Evolutionary conservation across 2,113 vertebrate genomes (phyloP), one percentile per base, ranked within the genome.

Genomic region (Lepidothrix coronata): DNA sequence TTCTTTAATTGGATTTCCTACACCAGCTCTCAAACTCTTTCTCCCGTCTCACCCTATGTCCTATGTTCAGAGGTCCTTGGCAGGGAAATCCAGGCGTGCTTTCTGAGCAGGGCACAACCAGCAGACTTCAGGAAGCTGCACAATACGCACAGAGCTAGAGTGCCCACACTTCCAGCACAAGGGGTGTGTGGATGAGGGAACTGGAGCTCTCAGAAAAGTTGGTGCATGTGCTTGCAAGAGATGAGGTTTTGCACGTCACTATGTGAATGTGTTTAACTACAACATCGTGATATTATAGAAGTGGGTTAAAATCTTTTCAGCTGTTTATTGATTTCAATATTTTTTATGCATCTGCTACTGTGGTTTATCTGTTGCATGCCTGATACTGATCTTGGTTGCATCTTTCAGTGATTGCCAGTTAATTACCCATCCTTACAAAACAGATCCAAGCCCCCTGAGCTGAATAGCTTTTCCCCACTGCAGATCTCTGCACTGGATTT

Each of bases 51-150:
- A 25, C 24, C 24, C 31, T 25, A 4, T 12, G 31, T 8, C 21
- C 28, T 55, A 0, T 5, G 27, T 61, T 30, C 37, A 76, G 19
- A 49, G 14, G 30, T 54, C 73, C 33, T 5, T 5, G 25, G 22
- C 0, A 5, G 9, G 37, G 20, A 35, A 11, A 3, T 43, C 33
- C 11, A 3, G 21, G 9, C 25, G 1, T 54, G 15, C 8, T 24
- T 16, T 52, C n/a, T 48, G n/a, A 43, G 30, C 41, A 61, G 57
- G 22, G 33, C 14, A 39, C 61, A 39, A 5, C 11, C 19, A 48
- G 39, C n/a, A 65, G 49, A 11, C 12, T 58, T 31, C 14, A 37
- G 46, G 43, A 43, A 61, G 41, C 3, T 37, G 46, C 16, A 43
- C 16, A 31, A 28, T 2, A 7, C 59, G 8, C 3, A 2, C 2